A percentile compares a stretch with the other conserved stretches of the same genome.
Evolutionary conservation across 2,888 invertebrate species (phyloP).

Genomic region (Pardosa pseudoannulata): DNA sequence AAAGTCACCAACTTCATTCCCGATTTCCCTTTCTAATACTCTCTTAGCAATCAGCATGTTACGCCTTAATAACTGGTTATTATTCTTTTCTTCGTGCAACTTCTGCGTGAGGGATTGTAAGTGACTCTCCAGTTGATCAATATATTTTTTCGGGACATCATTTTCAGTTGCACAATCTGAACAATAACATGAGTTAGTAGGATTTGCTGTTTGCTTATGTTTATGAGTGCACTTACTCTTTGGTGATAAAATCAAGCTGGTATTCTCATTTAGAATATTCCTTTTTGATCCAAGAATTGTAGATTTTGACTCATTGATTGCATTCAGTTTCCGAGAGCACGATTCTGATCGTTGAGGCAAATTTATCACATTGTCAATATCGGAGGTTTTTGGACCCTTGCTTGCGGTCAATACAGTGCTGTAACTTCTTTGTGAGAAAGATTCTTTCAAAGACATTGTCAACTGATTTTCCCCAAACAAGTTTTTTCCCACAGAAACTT

Average conservation of each 20-base stretch:
- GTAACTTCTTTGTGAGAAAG: background rate
- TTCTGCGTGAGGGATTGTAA: background rate
- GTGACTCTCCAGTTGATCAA: background rate
- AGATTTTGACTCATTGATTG: no score
- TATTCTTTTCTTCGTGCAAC: background rate
- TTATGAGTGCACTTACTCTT: no score
- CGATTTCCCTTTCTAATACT: conserved; percentile 23
- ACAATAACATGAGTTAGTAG: background rate
- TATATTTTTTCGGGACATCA: background rate
- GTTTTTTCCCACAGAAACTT: no score
- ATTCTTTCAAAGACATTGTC: background rate
- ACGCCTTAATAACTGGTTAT: conserved; percentile 17
- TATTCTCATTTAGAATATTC: no score
- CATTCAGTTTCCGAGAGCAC: no score
- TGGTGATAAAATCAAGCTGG: no score
- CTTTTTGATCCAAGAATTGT: no score
- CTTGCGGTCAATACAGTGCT: background rate
- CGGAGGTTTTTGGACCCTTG: background rate
- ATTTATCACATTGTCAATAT: background rate
- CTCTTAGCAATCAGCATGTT: background rate
- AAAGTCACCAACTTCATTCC: background rate
- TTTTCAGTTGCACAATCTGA: background rate
- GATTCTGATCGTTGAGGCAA: no score
- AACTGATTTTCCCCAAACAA: background rate
- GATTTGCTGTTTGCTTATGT: no score